A percentile compares a stretch with the other conserved stretches of the same genome.
Conservation (phyloP, 2,888 invertebrate species). For the Athalia circularis region DNA sequence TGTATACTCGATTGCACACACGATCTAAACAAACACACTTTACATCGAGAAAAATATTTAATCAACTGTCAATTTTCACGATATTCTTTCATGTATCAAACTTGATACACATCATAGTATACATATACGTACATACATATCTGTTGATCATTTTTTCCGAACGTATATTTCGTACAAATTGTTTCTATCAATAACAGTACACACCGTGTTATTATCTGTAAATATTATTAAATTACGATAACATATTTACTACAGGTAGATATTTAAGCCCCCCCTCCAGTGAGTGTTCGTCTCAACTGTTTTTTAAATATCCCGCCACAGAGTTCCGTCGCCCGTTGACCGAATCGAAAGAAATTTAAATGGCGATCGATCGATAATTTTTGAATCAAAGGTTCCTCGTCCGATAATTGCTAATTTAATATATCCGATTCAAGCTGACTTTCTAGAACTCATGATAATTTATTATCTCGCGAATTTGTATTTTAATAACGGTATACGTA, state of each 20-base stretch:
- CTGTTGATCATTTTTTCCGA: neutral
- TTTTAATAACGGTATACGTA: neutral
- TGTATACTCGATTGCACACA: neutral
- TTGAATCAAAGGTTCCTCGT: too few species aligned
- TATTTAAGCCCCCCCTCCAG: too few species aligned
- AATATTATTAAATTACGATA: constrained; percentile 5
- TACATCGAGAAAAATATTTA: constrained; percentile 7
- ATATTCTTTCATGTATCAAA: neutral
- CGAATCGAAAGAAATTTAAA: too few species aligned
- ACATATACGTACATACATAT: neutral
- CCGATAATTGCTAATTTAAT: too few species aligned
- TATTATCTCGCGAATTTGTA: neutral
- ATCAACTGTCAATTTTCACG: constrained; percentile 28
- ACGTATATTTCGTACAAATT: neutral
- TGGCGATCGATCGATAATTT: too few species aligned
- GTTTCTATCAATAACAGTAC: too few species aligned
- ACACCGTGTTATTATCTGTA: neutral
- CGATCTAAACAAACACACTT: neutral
- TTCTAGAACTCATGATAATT: too few species aligned
- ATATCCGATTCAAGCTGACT: too few species aligned
- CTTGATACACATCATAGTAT: neutral
- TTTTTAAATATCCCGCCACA: too few species aligned
- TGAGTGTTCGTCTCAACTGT: too few species aligned
- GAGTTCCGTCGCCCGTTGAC: too few species aligned
- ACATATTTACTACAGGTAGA: neutral